Percentiles rank a stretch among this genome's conserved stretches.
These are phyloP conservation scores for Acrocephalus arundinaceus DNA, from an alignment of 2,113 vertebrate genomes.

Conservation along the genomic window DNA sequence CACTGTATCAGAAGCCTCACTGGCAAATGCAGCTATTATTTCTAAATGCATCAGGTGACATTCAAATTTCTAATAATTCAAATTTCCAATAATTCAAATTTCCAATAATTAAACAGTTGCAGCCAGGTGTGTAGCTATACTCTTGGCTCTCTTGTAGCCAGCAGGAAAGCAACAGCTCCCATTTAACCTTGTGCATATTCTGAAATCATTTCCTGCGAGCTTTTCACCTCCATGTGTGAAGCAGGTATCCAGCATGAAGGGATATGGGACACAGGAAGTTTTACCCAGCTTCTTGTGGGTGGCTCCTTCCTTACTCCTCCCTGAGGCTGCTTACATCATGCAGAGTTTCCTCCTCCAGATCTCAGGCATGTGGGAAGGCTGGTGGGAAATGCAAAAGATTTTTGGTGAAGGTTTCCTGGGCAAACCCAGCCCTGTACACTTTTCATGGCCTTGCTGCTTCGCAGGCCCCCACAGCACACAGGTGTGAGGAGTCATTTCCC, in stretches of 20 bases:
- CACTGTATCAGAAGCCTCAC: neutral
- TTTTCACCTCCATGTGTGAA: neutral
- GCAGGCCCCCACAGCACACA: neutral
- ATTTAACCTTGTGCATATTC: neutral
- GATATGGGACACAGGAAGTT: neutral
- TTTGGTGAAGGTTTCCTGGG: neutral
- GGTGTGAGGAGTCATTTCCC: neutral
- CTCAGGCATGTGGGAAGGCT: neutral
- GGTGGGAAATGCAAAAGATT: neutral
- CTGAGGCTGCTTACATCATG: rapidly evolving
- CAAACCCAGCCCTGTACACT: neutral
- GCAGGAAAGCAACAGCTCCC: neutral
- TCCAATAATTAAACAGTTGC: neutral
- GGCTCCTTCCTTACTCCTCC: neutral
- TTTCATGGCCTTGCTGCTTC: rapidly evolving
- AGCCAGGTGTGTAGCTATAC: neutral
- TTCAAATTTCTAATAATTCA: neutral
- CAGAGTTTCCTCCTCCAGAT: neutral
- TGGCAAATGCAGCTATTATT: neutral
- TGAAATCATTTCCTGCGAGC: neutral
- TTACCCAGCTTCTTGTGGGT: neutral
- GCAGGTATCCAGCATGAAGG: neutral
- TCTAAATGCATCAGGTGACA: neutral
- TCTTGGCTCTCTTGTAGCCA: neutral
- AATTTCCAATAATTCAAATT: neutral